These are phyloP conservation scores for Perodicticus potto DNA, from an alignment of 2,797 vertebrate genomes.

Conservation along the genomic window DNA sequence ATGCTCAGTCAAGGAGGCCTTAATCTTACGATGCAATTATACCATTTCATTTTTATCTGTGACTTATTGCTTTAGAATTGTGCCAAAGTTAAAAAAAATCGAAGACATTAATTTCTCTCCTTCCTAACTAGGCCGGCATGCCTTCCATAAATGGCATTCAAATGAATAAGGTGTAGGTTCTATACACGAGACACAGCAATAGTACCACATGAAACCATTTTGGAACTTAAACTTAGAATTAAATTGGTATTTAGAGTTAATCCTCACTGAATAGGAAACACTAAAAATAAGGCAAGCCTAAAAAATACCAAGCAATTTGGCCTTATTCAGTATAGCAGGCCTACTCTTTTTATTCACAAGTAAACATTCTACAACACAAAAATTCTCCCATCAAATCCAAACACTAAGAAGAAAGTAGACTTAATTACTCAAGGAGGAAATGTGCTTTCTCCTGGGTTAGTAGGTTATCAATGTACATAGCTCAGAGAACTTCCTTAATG, in stretches of 20 bases:
- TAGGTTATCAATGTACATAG: neutral
- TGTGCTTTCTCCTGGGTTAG: neutral
- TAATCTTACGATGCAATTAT: conserved; percentile 38
- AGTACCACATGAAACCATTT: conserved; percentile 15
- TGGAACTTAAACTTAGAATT: conserved; percentile 53
- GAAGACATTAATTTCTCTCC: conserved; percentile 71
- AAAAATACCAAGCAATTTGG: conserved; percentile 59
- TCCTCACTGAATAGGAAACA: conserved; percentile 61
- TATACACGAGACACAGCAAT: neutral
- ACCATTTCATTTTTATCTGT: conserved; percentile 57
- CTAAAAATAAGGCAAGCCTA: conserved; percentile 37
- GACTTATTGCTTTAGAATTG: conserved; percentile 76
- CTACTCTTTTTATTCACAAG: conserved; percentile 71
- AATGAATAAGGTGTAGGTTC: neutral
- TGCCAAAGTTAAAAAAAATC: conserved; percentile 68
- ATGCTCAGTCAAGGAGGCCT: conserved; percentile 26
- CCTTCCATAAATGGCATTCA: conserved; percentile 41
- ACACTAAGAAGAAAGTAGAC: conserved; percentile 29
- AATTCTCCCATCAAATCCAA: conserved; percentile 39
- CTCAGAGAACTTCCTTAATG: neutral
- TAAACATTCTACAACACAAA: conserved; percentile 64
- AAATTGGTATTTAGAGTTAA: conserved; percentile 63
- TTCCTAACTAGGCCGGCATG: conserved; percentile 70
- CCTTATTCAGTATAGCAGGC: conserved; percentile 20
- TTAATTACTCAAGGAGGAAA: conserved; percentile 60